Conservation (phyloP, 2,888 invertebrate genomes). For the Aquatica leii region DNA sequence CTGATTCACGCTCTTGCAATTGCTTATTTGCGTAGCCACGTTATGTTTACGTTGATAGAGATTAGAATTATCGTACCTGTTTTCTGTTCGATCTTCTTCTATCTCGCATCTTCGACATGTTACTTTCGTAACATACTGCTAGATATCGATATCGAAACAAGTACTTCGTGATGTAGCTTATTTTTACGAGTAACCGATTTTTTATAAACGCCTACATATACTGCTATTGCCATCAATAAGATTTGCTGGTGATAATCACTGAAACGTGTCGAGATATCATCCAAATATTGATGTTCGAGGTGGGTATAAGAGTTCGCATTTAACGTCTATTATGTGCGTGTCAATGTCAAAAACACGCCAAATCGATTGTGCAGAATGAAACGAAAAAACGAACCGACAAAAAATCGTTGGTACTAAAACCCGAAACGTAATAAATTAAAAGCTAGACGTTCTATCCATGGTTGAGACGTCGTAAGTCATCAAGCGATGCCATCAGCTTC, state of each 20-base stretch:
- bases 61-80: slow-evolving; percentile 37
- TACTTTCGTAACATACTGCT: slow-evolving; percentile 25
- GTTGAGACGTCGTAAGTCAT: no score
- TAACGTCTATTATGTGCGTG: no score
- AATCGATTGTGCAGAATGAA: no score
- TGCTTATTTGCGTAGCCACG: slow-evolving; percentile 38
- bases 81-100: slow-evolving; percentile 33
- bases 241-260: background rate
- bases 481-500: no score
- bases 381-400: no score
- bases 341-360: no score
- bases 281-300: background rate
- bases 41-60: slow-evolving; percentile 30
- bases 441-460: no score
- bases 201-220: slow-evolving; percentile 29
- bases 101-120: slow-evolving; percentile 35
- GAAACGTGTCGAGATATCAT: slow-evolving; percentile 7
- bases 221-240: background rate
- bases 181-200: slow-evolving; percentile 27
- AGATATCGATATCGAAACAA: slow-evolving; percentile 37
- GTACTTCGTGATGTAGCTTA: slow-evolving; percentile 30
- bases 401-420: no score
- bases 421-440: no score
- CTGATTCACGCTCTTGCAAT: slow-evolving; percentile 48
- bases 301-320: no score